phyloP scores from a whole-genome alignment of 2,113 vertebrate species.

The Gopherus flavomarginatus region DNA sequence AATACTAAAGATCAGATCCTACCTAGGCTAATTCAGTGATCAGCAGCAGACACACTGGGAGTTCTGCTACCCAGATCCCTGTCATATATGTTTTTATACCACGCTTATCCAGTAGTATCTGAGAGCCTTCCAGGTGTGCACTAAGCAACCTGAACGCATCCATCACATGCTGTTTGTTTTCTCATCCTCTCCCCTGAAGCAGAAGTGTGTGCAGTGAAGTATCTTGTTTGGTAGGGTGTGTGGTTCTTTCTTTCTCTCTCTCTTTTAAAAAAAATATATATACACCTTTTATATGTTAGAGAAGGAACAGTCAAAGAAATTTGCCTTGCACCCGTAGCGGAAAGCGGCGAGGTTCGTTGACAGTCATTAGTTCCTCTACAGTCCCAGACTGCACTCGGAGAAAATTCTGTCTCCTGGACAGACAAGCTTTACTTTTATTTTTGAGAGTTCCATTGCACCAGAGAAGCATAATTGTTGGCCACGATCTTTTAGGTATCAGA shows the following conservation, averaged over 20 bases:
- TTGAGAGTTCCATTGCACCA: background rate
- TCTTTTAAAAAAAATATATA: background rate
- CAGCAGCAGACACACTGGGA: background rate
- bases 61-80: background rate
- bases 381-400: background rate
- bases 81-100: too few species aligned
- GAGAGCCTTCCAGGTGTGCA: too few species aligned
- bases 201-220: too few species aligned
- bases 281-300: background rate
- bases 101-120: too few species aligned
- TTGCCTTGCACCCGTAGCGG: background rate
- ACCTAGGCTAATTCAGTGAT: background rate
- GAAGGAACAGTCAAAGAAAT: background rate
- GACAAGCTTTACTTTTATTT: background rate
- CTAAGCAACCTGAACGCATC: too few species aligned
- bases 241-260: too few species aligned
- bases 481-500: background rate
- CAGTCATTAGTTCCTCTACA: background rate
- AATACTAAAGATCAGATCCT: background rate
- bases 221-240: too few species aligned
- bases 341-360: background rate
- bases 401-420: background rate
- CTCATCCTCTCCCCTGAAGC: too few species aligned
- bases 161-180: too few species aligned
- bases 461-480: background rate